Evolutionary conservation across 2,888 invertebrate genomes (phyloP).

Genomic region (Odontothrips loti): DNA sequence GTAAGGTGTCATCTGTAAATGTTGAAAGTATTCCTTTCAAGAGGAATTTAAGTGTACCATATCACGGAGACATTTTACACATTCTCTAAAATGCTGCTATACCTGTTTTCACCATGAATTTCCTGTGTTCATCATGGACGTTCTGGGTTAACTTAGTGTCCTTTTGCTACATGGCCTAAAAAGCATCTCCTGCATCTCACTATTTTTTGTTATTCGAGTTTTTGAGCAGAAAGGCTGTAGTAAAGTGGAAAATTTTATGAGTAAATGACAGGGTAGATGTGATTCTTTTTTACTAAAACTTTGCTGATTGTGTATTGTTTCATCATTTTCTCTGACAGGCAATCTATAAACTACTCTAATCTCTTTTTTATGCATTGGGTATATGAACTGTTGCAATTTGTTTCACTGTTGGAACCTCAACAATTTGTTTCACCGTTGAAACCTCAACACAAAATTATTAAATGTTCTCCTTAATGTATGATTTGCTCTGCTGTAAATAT

Average conservation of each 20-base stretch:
- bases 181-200: neutral
- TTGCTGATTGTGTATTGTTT: neutral
- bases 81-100: neutral
- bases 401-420: neutral
- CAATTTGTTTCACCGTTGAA: too few species aligned
- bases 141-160: neutral
- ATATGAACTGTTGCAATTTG: neutral
- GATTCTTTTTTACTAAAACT: neutral
- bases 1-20: neutral
- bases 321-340: neutral
- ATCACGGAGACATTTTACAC: neutral
- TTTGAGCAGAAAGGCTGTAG: neutral
- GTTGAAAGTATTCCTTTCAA: neutral
- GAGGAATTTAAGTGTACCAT: conserved; percentile 1
- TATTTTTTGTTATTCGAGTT: neutral
- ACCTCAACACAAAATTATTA: neutral
- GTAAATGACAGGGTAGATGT: conserved; percentile 19
- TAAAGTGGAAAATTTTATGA: neutral
- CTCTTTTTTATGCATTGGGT: too few species aligned
- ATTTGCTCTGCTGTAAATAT: conserved; percentile 21
- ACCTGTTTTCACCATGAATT: neutral
- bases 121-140: neutral
- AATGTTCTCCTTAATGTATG: neutral
- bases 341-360: too few species aligned
- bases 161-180: too few species aligned